phyloP scores from a whole-genome alignment of 1,140 invertebrate species.

The Aphelinus atriplicis region DNA sequence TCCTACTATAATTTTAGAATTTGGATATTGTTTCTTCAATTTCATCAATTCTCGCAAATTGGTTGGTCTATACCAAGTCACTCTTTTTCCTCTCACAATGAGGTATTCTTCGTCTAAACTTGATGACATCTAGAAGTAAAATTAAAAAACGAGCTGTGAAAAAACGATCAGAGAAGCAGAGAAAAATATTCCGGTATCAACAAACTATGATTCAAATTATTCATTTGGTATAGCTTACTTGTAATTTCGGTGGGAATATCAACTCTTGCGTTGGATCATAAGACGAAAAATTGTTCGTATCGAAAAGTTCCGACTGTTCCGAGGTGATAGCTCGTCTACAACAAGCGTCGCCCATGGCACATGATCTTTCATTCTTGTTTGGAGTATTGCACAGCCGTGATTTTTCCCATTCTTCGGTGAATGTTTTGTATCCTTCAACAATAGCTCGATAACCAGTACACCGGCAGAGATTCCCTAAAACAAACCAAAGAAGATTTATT shows the following conservation, averaged over 20 bases:
- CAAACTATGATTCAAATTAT: too few relatives aligned
- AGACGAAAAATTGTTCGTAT: conserved; percentile 77
- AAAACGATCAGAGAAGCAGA: too few relatives aligned
- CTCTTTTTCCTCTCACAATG: conserved; percentile 74
- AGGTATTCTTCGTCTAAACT: conserved; percentile 73
- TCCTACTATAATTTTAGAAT: conserved; percentile 88
- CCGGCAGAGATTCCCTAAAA: conserved; percentile 83
- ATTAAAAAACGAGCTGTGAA: too few relatives aligned
- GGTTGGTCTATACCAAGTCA: conserved; percentile 84
- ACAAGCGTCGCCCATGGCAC: conserved; percentile 72
- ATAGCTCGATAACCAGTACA: conserved; percentile 93
- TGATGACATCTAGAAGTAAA: conserved; percentile 59
- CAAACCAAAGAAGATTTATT: neutral
- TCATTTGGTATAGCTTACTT: conserved; percentile 62
- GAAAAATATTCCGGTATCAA: too few relatives aligned
- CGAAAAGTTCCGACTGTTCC: conserved; percentile 69
- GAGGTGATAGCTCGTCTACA: conserved; percentile 63
- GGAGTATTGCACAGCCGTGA: conserved; percentile 45
- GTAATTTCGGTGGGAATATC: conserved; percentile 92
- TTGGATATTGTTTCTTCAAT: conserved; percentile 78
- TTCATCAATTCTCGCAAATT: conserved; percentile 74
- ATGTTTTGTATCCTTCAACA: conserved; percentile 86
- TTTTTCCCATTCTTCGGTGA: conserved; percentile 81
- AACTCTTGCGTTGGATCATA: conserved; percentile 89
- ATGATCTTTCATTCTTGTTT: conserved; percentile 54